Evolutionary conservation across 2,888 invertebrate genomes (phyloP), one percentile per base, ranked within the genome.

Genomic region (Xestia xanthographa): DNA sequence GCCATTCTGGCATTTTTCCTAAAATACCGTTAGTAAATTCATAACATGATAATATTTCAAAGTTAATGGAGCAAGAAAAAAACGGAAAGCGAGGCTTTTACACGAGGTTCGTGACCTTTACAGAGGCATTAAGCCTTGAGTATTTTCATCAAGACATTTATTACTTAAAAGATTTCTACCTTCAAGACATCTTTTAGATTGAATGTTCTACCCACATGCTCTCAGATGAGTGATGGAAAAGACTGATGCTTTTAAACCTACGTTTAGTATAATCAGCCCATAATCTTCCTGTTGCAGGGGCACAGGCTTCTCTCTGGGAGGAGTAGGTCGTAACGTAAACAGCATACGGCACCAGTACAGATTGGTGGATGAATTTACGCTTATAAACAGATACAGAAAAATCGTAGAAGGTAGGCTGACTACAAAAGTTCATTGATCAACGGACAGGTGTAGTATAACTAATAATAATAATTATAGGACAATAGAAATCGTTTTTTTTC

Each of bases 1-100:
- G 12, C 48, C 43, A 22, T 53, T 41, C 43, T 4, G 60, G 22
- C 34, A 65, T 60, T 80, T 68, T 63, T 58, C 58, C 29, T 66
- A 66, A 74, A 84, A 70, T 74, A 66, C 69, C 45, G 69, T 79
- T 66, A 66, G 66, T 60, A 68, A 79, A 81, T 83, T 68, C 63
- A 48, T 60, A 68, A 73, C 73, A 81, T 66, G 68, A 66, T 74
- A 79, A 83, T 73, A 83, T 73, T 73, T 81, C 80, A 81, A 71
- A 83, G 67, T 81, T 73, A 81, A 81, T 81, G 84, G 72, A 66
- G 80, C 79, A 68, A 60, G 34, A 72, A 79, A 79, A 79, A 68
- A 79, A 68, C 53, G 60, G 8, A 62, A 80, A 66, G 73, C 48
- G n/a, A 66, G 38, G 68, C 58, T 80, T 75, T 80, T 75, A 84